Evolutionary conservation across 35 echinoderm and acorn worm genomes (phyloP).

Genomic region (Nesometra sesokonis): DNA sequence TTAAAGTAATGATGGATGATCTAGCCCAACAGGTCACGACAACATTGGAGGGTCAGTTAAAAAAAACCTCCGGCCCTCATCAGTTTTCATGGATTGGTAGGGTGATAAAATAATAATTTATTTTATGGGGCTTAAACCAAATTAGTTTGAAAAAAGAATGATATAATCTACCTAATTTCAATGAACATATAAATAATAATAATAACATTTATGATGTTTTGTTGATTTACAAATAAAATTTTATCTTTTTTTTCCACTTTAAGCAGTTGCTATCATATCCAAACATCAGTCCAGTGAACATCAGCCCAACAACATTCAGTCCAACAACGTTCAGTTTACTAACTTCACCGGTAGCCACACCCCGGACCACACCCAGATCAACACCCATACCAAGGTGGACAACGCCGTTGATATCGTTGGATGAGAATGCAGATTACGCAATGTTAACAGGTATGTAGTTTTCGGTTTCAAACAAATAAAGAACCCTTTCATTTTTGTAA

Average conservation of each 20-base stretch:
- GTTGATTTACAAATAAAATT: no score
- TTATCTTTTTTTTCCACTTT: background rate
- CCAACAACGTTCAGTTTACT: conserved; percentile 80
- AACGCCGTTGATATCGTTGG: conserved; percentile 83
- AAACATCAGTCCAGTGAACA: conserved; percentile 40
- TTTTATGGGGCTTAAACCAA: no score
- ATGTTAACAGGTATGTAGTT: conserved; percentile 77
- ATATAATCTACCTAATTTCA: no score
- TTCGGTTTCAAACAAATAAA: background rate
- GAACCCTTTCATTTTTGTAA: background rate
- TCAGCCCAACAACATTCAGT: conserved; percentile 80
- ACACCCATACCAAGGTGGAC: conserved; percentile 95
- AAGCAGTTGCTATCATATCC: conserved; percentile 78
- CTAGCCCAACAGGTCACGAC: no score
- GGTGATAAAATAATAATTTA: no score
- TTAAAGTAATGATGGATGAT: no score
- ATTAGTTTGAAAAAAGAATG: no score
- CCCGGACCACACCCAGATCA: conserved; percentile 80
- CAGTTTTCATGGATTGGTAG: no score
- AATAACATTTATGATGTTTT: no score
- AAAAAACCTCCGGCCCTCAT: no score
- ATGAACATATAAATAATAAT: no score
- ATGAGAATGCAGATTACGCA: conserved; percentile 82
- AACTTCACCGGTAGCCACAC: conserved; percentile 95
- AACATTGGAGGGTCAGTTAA: no score